A percentile compares a stretch with the other conserved stretches of the same genome.
Conservation (phyloP, 2,888 invertebrate species). For the Morpho helenor region DNA sequence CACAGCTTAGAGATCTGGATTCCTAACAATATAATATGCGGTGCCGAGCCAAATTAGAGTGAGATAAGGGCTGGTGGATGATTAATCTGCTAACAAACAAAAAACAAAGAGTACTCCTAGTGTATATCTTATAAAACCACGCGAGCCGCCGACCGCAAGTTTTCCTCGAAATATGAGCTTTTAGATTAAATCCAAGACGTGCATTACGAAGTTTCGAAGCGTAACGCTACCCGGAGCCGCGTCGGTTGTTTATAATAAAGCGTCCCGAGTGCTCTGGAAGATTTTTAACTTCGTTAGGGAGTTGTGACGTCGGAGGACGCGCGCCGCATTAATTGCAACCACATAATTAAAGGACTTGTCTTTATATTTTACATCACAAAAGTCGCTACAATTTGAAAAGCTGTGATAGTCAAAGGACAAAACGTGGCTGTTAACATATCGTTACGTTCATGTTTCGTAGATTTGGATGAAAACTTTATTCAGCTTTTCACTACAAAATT, state of each 20-base stretch:
- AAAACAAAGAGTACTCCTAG: not conserved
- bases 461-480: too few species aligned
- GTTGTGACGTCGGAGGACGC: constrained; percentile 1
- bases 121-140: not conserved
- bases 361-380: not conserved
- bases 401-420: too few species aligned
- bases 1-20: too few species aligned
- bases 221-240: constrained; percentile 11
- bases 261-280: constrained; percentile 3
- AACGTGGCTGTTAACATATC: too few species aligned
- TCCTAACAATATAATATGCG: too few species aligned
- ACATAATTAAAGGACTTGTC: not conserved
- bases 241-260: constrained; percentile 16
- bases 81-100: too few species aligned
- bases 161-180: constrained; percentile 13
- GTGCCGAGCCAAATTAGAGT: too few species aligned
- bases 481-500: too few species aligned
- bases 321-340: not conserved
- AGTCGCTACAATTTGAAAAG: too few species aligned
- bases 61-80: too few species aligned
- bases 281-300: constrained; percentile 10
- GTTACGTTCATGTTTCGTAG: too few species aligned
- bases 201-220: constrained; percentile 26
- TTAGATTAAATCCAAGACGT: constrained; percentile 22
- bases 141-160: not conserved